These are phyloP conservation scores for Miichthys miiuy DNA, from an alignment of 2,797 vertebrate genomes.

Conservation along the genomic window DNA sequence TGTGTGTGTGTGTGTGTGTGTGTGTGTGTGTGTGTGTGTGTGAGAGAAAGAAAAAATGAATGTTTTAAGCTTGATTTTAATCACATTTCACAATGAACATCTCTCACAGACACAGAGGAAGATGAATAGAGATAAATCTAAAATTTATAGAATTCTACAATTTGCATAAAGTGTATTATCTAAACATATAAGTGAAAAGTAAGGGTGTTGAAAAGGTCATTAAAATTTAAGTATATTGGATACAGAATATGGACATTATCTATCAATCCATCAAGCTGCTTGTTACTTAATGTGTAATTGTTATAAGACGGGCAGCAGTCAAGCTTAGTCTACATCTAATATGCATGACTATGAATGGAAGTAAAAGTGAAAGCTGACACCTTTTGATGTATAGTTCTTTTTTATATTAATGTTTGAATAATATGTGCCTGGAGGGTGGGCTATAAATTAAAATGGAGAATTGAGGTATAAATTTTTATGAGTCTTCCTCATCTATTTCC, in stretches of 20 bases:
- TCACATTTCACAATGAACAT: conserved; percentile 86
- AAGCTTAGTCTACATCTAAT: conserved; percentile 84
- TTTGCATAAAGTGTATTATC: conserved; percentile 98
- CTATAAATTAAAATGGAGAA: conserved; percentile 95
- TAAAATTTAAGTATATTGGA: conserved; percentile 92
- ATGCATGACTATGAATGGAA: conserved; percentile 90
- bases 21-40: not conserved
- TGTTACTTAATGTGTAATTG: conserved; percentile 94
- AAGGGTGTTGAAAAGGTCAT: conserved; percentile 90
- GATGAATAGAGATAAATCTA: conserved; percentile 95
- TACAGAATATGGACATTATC: conserved; percentile 86
- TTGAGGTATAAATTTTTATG: conserved; percentile 98
- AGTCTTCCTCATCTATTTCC: conserved; percentile 94
- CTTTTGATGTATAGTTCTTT: conserved; percentile 96
- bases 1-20: not conserved
- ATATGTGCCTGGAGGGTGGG: conserved; percentile 95
- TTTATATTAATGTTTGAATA: conserved; percentile 98
- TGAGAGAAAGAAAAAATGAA: conserved; percentile 73
- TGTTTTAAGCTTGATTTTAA: conserved; percentile 87
- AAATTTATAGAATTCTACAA: conserved; percentile 96
- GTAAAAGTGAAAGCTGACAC: conserved; percentile 89
- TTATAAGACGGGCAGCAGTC: conserved; percentile 89
- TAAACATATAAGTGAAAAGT: conserved; percentile 91
- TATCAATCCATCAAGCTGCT: conserved; percentile 91
- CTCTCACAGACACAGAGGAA: conserved; percentile 82